Base-by-base conservation (phyloP, 2,888 invertebrate genomes). In the Apamea sordens region DNA sequence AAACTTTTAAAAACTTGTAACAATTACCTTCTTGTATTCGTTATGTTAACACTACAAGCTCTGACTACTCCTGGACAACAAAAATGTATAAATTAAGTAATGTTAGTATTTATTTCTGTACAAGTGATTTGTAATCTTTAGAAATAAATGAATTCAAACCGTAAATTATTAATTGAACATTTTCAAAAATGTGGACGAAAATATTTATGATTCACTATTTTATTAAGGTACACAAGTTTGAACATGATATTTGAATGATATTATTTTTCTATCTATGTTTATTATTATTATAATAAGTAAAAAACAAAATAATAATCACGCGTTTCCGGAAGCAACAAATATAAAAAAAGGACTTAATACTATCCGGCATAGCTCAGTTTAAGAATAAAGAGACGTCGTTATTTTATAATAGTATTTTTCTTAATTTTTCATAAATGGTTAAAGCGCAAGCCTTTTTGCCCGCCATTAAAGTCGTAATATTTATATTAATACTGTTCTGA, bases 361-460 rank as follows among this genome's bases (percentile, higher is more conserved):
- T 93, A 95, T 95, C 96, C 96, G 96, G 95, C 96, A 92, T 96
- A 96, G 96, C 94, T 94, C 95, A 91, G 89, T 92, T 92, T 94
- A 93, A 93, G 91, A 93, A 92, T 92, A 93, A 92, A 95, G 96
- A 96, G 96, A 96, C 96, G 95, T 89, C 91, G 85, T 91, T 91
- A 47, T 84, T 61, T 69, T 85, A 92, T 90, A 89, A 88, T 82
- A 72, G 36, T 80, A 75, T 90, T 91, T 90, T 87, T 84, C 80
- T 84, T 89, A 87, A 72, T 80, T 87, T 90, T 91, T 89, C 77
- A 65, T 84, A 86, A 80, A 88, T 88, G 77, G 88, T 87, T 87
- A 59, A 94, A 94, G 95, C 94, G 87, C 85, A 94, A 94, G 93
- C 94, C 86, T 87, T 86, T 82, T 89, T 90, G 87, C 93, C 93